Base-by-base conservation (phyloP, 2,888 invertebrate species). In the Kuschelorhynchus macadamiae region DNA sequence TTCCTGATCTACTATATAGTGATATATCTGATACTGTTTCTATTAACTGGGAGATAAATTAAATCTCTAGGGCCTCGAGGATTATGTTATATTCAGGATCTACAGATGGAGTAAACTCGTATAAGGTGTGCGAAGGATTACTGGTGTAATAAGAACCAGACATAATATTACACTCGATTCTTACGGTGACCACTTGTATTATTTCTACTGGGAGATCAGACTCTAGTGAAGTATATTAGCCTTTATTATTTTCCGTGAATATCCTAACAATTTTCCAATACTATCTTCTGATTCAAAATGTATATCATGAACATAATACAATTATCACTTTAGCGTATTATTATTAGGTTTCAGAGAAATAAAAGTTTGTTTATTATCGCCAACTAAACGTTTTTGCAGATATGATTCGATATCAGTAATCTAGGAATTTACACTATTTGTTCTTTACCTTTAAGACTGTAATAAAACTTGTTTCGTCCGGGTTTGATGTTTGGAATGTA, bases 21-120 rank as follows among this genome's bases (percentile, higher is more conserved):
- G 25, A 25, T 25, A 25, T 5, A n/a, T n/a, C n/a, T 7, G 25
- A 25, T 25, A 25, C 25, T 25, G 25, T 3, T 5, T 25, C 25
- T 25, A 7, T 25, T 5, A 5, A 25, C 25, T 5, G 25, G 25
- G 4, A 25, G 25, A 7, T 7, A 25, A 25, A 25, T 25, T 7
- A 79, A 71, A 71, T 78, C 77, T 71, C 56, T 67, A n/a, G n/a
- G n/a, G 80, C 79, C 30, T 76, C 74, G 68, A 79, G 78, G 52
- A 77, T 73, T 52, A 81, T 77, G 70, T 79, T 79, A 77, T 79
- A 81, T 11, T 81, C 82, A 25, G 80, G 77, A 33, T 76, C 73
- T 8, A 77, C 77, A 39, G 64, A 70, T 8, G 76, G 74, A 7
- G 75, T 76, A 74, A 81, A 81, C 72, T 80, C 77, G 62, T 80